Base-by-base conservation (phyloP, 2,113 vertebrate species). In the Regulus satrapa region DNA sequence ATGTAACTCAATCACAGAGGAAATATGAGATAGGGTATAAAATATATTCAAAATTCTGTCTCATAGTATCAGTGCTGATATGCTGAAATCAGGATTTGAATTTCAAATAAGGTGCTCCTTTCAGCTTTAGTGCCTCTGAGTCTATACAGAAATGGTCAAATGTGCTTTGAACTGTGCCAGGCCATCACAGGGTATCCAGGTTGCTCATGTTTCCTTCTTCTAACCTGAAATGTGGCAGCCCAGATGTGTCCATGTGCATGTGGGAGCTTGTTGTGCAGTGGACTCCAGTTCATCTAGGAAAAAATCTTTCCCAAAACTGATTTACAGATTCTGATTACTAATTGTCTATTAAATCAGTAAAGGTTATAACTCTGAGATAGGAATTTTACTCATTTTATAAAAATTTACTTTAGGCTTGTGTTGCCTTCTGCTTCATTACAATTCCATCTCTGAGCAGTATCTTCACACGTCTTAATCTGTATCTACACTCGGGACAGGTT, bases 351-450 rank as follows among this genome's bases (percentile, higher is more conserved):
- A 80, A 93, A 68, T 76, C 49, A 49, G 12, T 61, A 69, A 61
- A 38, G 54, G 79, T 85, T 75, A 0, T 73, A 81, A 80, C 21
- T 66, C 51, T 67, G 13, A 79, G 31, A 43, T 18, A 41, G 21
- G 14, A 64, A 32, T 56, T 79, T 74, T 52, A 34, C 68, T 67
- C 4, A 36, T 1, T n/a, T 61, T 1, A 62, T 63, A 31, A 1
- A 0, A 4, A 17, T 69, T 58, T 87, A 21, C 34, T 87, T 91
- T 49, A 99, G 99, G 99, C 99, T 29, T 99, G 99, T 32, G 99
- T 99, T 29, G 99, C 99, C 80, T 99, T 99, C 97, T 99, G 99
- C 95, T 99, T 99, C 98, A 99, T 99, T 93, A 99, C 99, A 88
- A 99, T 99, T 92, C 99, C 99, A 14, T 99, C 99, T 31, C 98